phyloP scores from a whole-genome alignment of 2,888 invertebrate species.

The Synanthedon myopaeformis region DNA sequence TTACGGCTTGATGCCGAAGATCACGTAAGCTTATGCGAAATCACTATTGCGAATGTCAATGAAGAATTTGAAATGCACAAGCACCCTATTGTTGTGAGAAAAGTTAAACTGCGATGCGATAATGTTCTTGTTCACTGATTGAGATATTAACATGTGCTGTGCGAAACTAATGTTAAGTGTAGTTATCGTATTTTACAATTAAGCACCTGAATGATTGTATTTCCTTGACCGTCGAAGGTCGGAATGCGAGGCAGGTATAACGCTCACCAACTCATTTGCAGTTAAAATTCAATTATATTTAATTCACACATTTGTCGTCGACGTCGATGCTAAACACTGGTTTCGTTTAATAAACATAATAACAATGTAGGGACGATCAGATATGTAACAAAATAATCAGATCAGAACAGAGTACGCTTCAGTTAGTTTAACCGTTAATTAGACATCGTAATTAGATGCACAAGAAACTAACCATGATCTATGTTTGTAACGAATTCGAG shows the following conservation, averaged over 20 bases:
- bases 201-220: slow-evolving; percentile 48
- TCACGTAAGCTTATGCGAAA: slow-evolving; percentile 42
- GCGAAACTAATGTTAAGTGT: slow-evolving; percentile 35
- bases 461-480: slow-evolving; percentile 16
- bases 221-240: slow-evolving; percentile 63
- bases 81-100: not conserved
- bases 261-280: slow-evolving; percentile 38
- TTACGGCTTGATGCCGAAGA: slow-evolving; percentile 5
- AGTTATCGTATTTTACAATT: slow-evolving; percentile 29
- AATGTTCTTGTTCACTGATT: slow-evolving; percentile 18
- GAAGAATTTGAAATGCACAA: not conserved
- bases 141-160: slow-evolving; percentile 24
- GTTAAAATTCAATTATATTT: slow-evolving; percentile 27
- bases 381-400: slow-evolving; percentile 1
- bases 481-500: slow-evolving; percentile 36
- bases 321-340: not conserved
- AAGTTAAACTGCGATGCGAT: slow-evolving; percentile 33
- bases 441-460: slow-evolving; percentile 32
- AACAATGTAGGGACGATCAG: not conserved
- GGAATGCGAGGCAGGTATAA: slow-evolving; percentile 39
- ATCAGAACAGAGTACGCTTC: not conserved
- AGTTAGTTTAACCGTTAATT: slow-evolving; percentile 18
- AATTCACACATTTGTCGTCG: not conserved
- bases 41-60: slow-evolving; percentile 27
- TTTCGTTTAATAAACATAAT: not conserved